Conservation (phyloP, 1,140 invertebrate genomes). For the Notospermus geniculatus region DNA sequence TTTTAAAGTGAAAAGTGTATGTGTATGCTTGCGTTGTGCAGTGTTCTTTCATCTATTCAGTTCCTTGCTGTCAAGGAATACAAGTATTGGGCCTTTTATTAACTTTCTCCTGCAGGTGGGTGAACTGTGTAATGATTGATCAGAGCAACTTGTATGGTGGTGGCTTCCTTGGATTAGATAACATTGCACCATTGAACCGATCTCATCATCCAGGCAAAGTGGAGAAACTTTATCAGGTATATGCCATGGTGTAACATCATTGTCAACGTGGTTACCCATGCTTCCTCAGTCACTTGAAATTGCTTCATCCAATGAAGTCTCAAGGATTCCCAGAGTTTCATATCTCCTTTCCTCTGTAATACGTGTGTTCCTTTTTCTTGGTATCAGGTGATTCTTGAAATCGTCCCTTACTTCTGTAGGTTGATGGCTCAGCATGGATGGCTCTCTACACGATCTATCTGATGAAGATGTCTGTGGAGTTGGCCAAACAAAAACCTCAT, state of each 20-base stretch:
- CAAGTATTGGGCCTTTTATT: no score
- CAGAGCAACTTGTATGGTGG: constrained; percentile 55
- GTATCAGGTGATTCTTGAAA: background rate
- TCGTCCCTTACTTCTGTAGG: constrained; percentile 27
- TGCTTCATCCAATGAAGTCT: no score
- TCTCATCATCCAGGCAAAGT: constrained; percentile 44
- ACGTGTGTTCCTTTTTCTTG: no score
- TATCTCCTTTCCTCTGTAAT: no score
- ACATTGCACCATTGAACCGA: constrained; percentile 57
- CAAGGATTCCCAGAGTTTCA: no score
- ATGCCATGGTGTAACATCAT: no score
- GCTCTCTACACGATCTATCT: constrained; percentile 55
- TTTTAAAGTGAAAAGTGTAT: no score
- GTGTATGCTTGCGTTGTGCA: no score
- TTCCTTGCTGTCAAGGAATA: no score
- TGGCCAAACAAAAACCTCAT: constrained; percentile 47
- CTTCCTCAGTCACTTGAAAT: no score
- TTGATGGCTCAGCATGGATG: constrained; percentile 58
- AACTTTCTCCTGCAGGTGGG: constrained; percentile 48
- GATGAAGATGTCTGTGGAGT: constrained; percentile 54
- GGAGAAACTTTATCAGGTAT: constrained; percentile 48
- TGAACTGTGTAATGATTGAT: constrained; percentile 53
- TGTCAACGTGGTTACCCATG: no score
- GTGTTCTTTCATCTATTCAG: no score
- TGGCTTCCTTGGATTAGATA: constrained; percentile 58